phyloP scores from a whole-genome alignment of 2,113 vertebrate genomes.

The Myrmecobius fasciatus region DNA sequence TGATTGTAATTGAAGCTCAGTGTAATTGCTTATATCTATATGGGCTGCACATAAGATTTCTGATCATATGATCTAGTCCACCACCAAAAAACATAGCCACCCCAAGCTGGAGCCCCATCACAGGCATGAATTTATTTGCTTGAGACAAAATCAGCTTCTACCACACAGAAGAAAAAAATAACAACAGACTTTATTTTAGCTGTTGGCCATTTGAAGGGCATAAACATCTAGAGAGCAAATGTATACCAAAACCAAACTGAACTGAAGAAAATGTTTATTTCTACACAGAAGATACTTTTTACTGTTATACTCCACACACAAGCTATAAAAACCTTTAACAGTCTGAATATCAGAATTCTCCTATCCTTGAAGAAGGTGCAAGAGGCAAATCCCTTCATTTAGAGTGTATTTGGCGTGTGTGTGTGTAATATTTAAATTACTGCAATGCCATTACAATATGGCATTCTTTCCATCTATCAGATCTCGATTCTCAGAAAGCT shows the following conservation, averaged over 20 bases:
- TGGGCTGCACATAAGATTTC: neutral
- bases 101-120: neutral
- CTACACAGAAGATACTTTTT: slow-evolving; percentile 68
- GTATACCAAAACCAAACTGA: slow-evolving; percentile 75
- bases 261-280: slow-evolving; percentile 68
- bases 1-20: neutral
- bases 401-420: neutral
- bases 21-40: neutral
- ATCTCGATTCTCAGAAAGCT: neutral
- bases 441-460: slow-evolving; percentile 40
- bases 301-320: slow-evolving; percentile 51
- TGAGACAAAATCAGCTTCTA: slow-evolving; percentile 37
- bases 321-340: slow-evolving; percentile 64
- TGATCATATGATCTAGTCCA: neutral
- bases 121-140: neutral
- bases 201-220: slow-evolving; percentile 75
- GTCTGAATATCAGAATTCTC: slow-evolving; percentile 78
- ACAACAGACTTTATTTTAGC: slow-evolving; percentile 79
- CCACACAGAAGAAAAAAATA: slow-evolving; percentile 78
- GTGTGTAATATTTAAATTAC: slow-evolving; percentile 53
- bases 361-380: slow-evolving; percentile 54
- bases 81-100: neutral
- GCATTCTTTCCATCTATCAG: neutral
- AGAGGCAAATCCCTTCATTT: slow-evolving; percentile 66
- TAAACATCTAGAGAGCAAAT: slow-evolving; percentile 74